A percentile compares a stretch with the other conserved stretches of the same genome.
These are phyloP conservation scores for Dioctria linearis DNA, from an alignment of 2,888 invertebrate species.

Conservation along the genomic window DNA sequence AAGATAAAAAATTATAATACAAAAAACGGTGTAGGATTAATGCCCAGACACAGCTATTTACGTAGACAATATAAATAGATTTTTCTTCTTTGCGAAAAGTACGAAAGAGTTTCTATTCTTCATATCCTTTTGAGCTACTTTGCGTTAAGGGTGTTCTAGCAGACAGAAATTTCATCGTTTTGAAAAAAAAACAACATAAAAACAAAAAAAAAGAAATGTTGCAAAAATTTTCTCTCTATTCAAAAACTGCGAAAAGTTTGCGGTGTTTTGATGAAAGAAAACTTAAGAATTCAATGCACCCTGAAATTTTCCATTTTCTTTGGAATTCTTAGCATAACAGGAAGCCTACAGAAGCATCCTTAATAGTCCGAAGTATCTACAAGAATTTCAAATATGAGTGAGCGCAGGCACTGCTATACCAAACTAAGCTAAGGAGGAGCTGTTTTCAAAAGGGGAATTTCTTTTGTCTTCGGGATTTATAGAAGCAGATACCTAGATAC, in stretches of 20 bases:
- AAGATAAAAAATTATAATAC: too few relatives aligned
- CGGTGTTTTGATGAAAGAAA: conserved; percentile 30
- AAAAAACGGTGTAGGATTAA: too few relatives aligned
- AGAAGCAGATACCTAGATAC: conserved; percentile 2
- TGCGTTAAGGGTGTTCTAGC: too few relatives aligned
- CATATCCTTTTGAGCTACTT: too few relatives aligned
- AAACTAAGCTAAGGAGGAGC: neutral
- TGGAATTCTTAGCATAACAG: conserved; percentile 39
- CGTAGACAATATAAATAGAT: too few relatives aligned
- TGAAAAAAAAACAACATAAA: too few relatives aligned
- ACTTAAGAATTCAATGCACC: conserved; percentile 30
- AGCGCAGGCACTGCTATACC: neutral
- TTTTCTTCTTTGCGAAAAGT: too few relatives aligned
- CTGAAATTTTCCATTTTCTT: conserved; percentile 34
- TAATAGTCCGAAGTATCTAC: conserved; percentile 37
- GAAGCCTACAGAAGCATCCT: conserved; percentile 37
- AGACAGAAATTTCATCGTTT: too few relatives aligned
- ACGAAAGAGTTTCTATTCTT: too few relatives aligned
- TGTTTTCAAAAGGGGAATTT: conserved; percentile 31
- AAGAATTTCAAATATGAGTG: conserved; percentile 37
- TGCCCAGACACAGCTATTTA: too few relatives aligned
- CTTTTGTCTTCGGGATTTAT: conserved; percentile 4
- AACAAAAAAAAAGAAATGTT: neutral
- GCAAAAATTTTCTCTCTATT: neutral
- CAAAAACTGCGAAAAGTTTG: conserved; percentile 20